A percentile compares a stretch with the other conserved stretches of the same genome.
These are phyloP conservation scores for Latrodectus elegans DNA, from an alignment of 2,888 invertebrate genomes.

Conservation along the genomic window DNA sequence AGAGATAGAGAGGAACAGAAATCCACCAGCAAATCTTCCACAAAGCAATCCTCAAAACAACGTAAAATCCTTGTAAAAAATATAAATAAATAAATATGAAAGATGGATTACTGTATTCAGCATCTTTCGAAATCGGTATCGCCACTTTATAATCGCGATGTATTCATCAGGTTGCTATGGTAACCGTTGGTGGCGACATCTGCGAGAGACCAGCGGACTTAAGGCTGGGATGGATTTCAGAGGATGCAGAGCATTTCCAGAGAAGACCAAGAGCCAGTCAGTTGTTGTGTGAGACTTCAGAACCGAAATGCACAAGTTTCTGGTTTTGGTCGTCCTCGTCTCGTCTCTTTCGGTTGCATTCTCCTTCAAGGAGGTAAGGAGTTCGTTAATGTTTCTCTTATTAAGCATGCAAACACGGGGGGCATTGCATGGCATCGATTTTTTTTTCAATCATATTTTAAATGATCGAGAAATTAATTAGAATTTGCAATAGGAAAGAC, in stretches of 20 bases:
- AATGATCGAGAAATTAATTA: no score
- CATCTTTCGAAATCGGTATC: conserved; percentile 50
- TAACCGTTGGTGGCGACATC: conserved; percentile 45
- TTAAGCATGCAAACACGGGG: no score
- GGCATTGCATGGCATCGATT: no score
- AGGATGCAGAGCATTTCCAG: conserved; percentile 32
- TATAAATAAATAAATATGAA: background rate
- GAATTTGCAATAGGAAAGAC: no score
- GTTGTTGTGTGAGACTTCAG: conserved; percentile 15
- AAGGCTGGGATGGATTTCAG: conserved; percentile 19
- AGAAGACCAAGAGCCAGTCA: conserved; percentile 24
- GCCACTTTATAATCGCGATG: conserved; percentile 34
- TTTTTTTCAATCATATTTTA: no score
- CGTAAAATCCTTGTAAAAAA: conserved; percentile 26
- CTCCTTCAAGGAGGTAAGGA: conserved; percentile 46
- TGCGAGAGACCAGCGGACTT: conserved; percentile 23
- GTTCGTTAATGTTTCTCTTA: no score
- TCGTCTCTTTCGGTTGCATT: conserved; percentile 22
- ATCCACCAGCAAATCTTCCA: no score
- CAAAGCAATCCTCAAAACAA: conserved; percentile 9
- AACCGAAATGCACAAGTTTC: conserved; percentile 32
- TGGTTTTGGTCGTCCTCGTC: conserved; percentile 32
- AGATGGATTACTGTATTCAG: conserved; percentile 15
- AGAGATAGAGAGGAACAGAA: no score
- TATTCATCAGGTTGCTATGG: conserved; percentile 47